Conservation (phyloP, 2,797 vertebrate genomes). For the Artibeus jamaicensis region DNA sequence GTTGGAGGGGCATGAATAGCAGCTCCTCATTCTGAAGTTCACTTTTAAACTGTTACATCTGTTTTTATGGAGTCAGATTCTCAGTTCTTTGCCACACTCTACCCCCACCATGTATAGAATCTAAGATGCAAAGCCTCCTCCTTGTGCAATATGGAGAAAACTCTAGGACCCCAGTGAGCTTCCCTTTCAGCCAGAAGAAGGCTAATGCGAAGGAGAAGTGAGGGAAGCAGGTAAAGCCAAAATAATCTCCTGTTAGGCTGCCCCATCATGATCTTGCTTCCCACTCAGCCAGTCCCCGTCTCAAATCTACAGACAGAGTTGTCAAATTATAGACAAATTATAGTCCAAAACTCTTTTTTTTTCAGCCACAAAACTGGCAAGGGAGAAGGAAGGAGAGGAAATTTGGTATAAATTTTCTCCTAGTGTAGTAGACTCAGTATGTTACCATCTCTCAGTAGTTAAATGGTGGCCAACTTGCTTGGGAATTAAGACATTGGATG, state of each 20-base stretch:
- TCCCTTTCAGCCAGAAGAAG: not conserved
- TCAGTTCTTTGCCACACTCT: not conserved
- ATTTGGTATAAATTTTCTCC: not conserved
- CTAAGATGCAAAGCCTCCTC: not conserved
- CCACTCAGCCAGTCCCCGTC: not conserved
- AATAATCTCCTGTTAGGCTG: not conserved
- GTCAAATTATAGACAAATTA: not conserved
- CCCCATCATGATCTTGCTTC: not conserved
- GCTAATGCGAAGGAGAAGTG: not conserved
- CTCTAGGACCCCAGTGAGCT: not conserved
- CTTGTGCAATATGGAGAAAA: not conserved
- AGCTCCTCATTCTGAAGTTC: not conserved
- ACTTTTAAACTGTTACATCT: not conserved
- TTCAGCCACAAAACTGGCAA: not conserved
- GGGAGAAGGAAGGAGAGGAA: too few species aligned
- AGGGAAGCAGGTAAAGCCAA: not conserved
- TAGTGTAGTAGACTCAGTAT: not conserved
- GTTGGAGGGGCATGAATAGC: not conserved
- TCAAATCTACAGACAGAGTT: not conserved
- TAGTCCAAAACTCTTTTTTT: not conserved
- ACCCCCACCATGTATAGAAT: rapidly evolving
- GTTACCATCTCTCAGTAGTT: not conserved
- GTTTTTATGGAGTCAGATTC: not conserved
- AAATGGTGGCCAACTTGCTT: not conserved
- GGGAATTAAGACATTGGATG: not conserved